Percentiles rank a stretch among this genome's conserved stretches.
These are phyloP conservation scores for Ispidina picta DNA, from an alignment of 2,797 vertebrate species.

Conservation along the genomic window DNA sequence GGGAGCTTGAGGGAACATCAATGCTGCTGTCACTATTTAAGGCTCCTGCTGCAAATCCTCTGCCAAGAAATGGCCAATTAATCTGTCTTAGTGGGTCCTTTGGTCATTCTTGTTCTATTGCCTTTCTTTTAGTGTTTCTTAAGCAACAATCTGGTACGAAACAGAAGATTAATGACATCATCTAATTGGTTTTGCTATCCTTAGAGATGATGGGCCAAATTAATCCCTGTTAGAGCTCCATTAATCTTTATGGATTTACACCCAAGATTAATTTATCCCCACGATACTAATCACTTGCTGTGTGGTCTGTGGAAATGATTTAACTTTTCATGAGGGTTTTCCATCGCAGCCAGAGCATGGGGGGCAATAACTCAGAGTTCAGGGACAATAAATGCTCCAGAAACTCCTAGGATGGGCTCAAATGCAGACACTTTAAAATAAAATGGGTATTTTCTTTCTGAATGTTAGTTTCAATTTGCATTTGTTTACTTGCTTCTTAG, in stretches of 20 bases:
- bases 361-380: not conserved
- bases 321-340: slow-evolving; percentile 1
- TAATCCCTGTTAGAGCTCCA: slow-evolving; percentile 55
- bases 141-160: slow-evolving; percentile 36
- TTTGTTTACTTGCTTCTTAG: not conserved
- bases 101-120: not conserved
- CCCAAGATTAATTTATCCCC: slow-evolving; percentile 59
- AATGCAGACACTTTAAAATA: not conserved
- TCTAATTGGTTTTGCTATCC: slow-evolving; percentile 64
- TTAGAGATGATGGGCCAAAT: slow-evolving; percentile 65
- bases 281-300: slow-evolving; percentile 51
- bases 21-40: not conserved
- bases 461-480: not conserved
- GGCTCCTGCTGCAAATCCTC: not conserved
- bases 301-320: slow-evolving; percentile 60
- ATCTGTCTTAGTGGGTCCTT: not conserved
- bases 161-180: slow-evolving; percentile 59
- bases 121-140: slow-evolving; percentile 12
- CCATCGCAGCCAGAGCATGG: not conserved
- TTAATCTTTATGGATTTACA: slow-evolving; percentile 69
- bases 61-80: not conserved
- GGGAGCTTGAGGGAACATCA: not conserved
- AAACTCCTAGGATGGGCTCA: not conserved
- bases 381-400: not conserved
- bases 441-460: not conserved